Conservation (phyloP, 53 echinoderm and acorn worm genomes). For the Zoroaster sp. region DNA sequence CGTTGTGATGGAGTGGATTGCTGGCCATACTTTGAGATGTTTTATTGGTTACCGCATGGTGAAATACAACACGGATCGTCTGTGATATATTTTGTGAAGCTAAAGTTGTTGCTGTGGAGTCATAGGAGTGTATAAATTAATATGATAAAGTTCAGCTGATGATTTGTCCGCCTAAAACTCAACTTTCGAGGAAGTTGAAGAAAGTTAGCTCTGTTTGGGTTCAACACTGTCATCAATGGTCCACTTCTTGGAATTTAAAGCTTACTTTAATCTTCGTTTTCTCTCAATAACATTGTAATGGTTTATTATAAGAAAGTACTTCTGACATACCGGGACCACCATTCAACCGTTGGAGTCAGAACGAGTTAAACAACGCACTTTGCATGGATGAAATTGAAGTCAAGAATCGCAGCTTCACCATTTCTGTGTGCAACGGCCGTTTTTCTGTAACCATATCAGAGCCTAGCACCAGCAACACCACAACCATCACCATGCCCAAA, state of each 20-base stretch:
- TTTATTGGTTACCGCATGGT: too few relatives aligned
- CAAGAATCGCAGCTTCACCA: not conserved
- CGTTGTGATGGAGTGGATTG: not conserved
- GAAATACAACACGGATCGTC: too few relatives aligned
- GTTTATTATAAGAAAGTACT: not conserved
- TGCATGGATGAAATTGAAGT: conserved; percentile 9
- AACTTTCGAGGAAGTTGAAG: too few relatives aligned
- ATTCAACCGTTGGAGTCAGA: not conserved
- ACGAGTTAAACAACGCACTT: not conserved
- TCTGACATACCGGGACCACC: not conserved
- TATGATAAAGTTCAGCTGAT: too few relatives aligned
- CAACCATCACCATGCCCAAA: not conserved
- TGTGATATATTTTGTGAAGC: too few relatives aligned
- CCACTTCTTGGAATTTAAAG: too few relatives aligned
- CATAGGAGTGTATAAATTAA: too few relatives aligned
- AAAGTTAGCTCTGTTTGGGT: too few relatives aligned
- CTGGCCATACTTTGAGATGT: too few relatives aligned
- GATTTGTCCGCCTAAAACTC: too few relatives aligned
- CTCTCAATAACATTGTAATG: not conserved
- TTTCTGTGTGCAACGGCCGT: not conserved
- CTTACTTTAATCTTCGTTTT: not conserved
- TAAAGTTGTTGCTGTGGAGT: too few relatives aligned
- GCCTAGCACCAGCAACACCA: not conserved
- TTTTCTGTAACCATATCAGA: not conserved
- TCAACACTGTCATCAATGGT: too few relatives aligned